Evolutionary conservation across 2,797 vertebrate genomes (phyloP), one percentile per base, ranked within the genome.

Genomic region (Leptodactylus fallax): DNA sequence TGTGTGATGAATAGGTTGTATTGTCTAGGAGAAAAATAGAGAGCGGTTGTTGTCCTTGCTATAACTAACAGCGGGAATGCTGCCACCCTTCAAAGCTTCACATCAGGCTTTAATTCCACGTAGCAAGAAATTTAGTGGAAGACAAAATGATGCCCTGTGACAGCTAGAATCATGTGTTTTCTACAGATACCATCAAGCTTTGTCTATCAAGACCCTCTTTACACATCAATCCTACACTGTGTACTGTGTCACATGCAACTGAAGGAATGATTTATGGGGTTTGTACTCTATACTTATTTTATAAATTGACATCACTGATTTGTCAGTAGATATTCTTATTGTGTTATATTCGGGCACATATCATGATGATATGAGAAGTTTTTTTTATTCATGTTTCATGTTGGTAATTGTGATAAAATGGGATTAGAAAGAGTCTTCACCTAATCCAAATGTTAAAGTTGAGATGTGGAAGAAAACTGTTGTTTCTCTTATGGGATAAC

Each of bases 161-260:
- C 83, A 81, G 71, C 69, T 36, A 65, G 71, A 69, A 89, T 71
- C 7, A 45, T 85, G 56, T 85, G 83, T 82, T 86, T 79, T 61
- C 23, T 69, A 17, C 60, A 86, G 69, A 86, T 89, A 55, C 80
- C 45, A 86, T 85, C 83, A 88, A 85, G 60, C 78, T 81, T 78
- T 85, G 78, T 86, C 51, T 81, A 83, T 83, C 72, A 79, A 56
- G 80, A 47, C 84, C 63, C 61, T 82, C 60, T 77, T 76, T 49
- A 51, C 63, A 77, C 79, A 82, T 81, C 76, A 85, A 82, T 85
- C 69, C 69, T 78, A 77, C 79, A 78, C 84, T 82, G 71, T 86
- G 79, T 79, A 63, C 25, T 49, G 79, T 83, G 61, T 83, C 60
- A 63, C 45, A 86, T 53, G 81, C 79, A 86, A 86, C 65, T 79